These are phyloP conservation scores for Microcebus lehilahytsara DNA, from an alignment of 2,113 vertebrate species.

Conservation along the genomic window DNA sequence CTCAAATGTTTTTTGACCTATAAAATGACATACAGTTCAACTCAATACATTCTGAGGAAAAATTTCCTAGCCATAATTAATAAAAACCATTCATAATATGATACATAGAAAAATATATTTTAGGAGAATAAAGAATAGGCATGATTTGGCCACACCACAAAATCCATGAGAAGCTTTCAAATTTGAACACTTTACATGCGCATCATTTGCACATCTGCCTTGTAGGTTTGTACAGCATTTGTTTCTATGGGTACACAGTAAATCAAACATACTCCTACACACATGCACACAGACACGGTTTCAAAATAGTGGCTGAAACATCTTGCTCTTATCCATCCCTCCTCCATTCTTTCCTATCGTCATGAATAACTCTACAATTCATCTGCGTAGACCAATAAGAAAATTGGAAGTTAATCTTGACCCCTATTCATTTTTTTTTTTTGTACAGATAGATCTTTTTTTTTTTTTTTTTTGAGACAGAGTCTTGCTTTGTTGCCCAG, in stretches of 20 bases:
- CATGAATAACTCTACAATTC: neutral
- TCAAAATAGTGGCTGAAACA: constrained; percentile 18
- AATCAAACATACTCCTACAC: neutral
- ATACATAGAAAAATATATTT: constrained; percentile 75
- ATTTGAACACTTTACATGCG: constrained; percentile 47
- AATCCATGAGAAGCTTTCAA: constrained; percentile 68
- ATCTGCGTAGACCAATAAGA: neutral
- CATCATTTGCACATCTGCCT: neutral
- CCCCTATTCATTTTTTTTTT: no score
- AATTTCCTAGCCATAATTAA: constrained; percentile 51
- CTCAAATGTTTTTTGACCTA: neutral
- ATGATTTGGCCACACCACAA: constrained; percentile 72
- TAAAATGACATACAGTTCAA: neutral
- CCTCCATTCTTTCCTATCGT: no score
- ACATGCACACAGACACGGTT: neutral
- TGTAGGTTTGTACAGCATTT: constrained; percentile 41
- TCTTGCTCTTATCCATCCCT: neutral
- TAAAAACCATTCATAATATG: constrained; percentile 77
- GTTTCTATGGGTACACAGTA: neutral
- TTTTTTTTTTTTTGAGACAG: no score
- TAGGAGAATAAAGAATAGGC: constrained; percentile 66
- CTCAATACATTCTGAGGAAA: neutral
- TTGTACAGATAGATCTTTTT: no score
- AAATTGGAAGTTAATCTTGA: neutral
- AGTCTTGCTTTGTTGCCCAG: no score